A percentile compares a stretch with the other conserved stretches of the same genome.
Evolutionary conservation across 2,113 vertebrate genomes (phyloP).

Genomic region (Bombycilla garrulus): DNA sequence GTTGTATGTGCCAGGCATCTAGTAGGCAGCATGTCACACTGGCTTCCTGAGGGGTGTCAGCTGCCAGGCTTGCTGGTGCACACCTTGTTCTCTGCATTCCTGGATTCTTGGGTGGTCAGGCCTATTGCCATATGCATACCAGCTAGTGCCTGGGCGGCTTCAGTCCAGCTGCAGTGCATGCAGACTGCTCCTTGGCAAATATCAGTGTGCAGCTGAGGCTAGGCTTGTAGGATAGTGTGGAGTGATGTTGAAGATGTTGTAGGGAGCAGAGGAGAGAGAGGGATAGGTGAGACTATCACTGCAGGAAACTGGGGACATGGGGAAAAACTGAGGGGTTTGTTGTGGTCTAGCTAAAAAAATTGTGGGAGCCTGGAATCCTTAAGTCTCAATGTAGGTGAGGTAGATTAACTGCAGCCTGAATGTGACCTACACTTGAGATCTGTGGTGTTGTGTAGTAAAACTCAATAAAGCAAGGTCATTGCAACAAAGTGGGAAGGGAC

Average conservation of each 20-base stretch:
- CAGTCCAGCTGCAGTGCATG: not conserved
- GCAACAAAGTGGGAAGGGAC: not conserved
- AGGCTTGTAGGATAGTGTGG: too few relatives aligned
- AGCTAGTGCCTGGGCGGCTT: not conserved
- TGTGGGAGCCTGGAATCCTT: not conserved
- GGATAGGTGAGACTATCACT: not conserved
- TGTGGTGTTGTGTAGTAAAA: not conserved
- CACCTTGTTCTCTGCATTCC: not conserved
- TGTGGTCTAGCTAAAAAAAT: not conserved
- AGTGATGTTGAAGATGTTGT: not conserved
- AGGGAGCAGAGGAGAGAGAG: not conserved
- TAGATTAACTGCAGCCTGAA: not conserved
- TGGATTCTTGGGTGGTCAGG: not conserved
- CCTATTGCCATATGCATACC: not conserved
- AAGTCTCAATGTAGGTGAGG: not conserved
- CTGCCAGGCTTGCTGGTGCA: not conserved
- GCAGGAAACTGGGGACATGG: not conserved
- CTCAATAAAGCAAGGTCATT: not conserved
- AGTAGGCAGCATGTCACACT: not conserved
- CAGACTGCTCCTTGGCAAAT: not conserved
- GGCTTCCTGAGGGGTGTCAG: not conserved
- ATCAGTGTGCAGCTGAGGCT: not conserved
- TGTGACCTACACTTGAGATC: not conserved
- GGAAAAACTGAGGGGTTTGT: not conserved
- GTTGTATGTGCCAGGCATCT: not conserved